Base-by-base conservation (phyloP, 2,113 vertebrate genomes). In the Chaetops frenatus region DNA sequence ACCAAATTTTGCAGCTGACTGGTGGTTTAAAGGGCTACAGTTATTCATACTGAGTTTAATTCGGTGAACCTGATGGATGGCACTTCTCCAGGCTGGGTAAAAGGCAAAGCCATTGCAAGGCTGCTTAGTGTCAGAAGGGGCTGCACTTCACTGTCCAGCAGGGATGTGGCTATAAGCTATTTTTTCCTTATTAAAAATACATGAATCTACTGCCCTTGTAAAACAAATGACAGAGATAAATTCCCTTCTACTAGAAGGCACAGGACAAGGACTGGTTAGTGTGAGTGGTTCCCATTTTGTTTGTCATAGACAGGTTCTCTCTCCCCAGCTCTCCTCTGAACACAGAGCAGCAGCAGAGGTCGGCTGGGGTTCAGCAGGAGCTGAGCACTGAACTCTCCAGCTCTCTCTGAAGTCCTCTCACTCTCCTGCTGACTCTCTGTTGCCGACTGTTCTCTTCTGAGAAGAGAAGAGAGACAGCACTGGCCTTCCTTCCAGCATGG, bases 261-360 rank as follows among this genome's bases (percentile, higher is more conserved):
- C 24, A 58, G 51, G 23, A 42, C 11, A 12, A 24, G 50, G 36
- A 29, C 8, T 70, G 29, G 12, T 70, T 53, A 27, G n/a, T 0
- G 1, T 54, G 64, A 62, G 38, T 27, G 22, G 13, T 27, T 86
- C 74, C 53, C 1, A 0, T 90, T 53, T 57, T 25, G 25, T 57
- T 80, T 65, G 7, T 57, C 50, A 19, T 23, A 45, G 20, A 21
- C 15, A 18, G 0, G 0, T 81, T 69, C 9, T 38, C 2, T 6
- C 22, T 72, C 25, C 15, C 14, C 58, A 57, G 72, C 47, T 66
- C 8, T 73, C 10, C 28, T 53, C 22, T 82, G 51, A 77, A 35
- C 48, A 51, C 33, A 24, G 19, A 27, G 31, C 21, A 57, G 14
- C 21, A 35, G 7, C 0, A 0, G 15, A 77, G n/a, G 5, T 77